phyloP scores from a whole-genome alignment of 2,797 vertebrate species.

The Xiphophorus birchmanni region DNA sequence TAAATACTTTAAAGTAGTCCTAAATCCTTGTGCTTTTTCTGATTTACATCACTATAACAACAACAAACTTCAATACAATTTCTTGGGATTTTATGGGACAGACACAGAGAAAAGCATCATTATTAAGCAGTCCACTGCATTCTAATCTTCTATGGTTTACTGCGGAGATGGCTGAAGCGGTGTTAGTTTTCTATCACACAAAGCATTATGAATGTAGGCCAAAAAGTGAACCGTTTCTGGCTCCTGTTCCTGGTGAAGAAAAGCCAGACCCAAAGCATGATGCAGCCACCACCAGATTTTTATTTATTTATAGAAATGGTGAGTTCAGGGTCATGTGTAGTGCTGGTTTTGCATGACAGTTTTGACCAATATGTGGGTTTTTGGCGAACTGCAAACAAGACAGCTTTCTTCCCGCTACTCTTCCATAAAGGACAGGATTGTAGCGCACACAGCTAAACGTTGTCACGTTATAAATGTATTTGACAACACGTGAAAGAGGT shows the following conservation, averaged over 20 bases:
- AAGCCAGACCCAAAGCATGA: neutral
- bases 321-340: neutral
- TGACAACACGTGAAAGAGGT: neutral
- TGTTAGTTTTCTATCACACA: neutral
- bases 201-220: neutral
- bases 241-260: neutral
- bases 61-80: neutral
- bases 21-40: neutral
- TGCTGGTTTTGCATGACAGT: neutral
- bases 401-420: neutral
- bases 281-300: neutral
- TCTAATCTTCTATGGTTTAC: neutral
- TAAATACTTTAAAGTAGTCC: neutral
- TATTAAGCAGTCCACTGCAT: neutral
- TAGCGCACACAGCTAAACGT: neutral
- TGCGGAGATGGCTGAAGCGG: neutral
- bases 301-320: neutral
- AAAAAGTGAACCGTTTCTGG: neutral
- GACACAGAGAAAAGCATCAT: neutral
- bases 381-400: neutral
- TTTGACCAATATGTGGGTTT: neutral
- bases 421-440: neutral
- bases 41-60: neutral
- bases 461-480: neutral
- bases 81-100: neutral